phyloP scores from a whole-genome alignment of 2,888 invertebrate species.

The Podotricha telesiphe region DNA sequence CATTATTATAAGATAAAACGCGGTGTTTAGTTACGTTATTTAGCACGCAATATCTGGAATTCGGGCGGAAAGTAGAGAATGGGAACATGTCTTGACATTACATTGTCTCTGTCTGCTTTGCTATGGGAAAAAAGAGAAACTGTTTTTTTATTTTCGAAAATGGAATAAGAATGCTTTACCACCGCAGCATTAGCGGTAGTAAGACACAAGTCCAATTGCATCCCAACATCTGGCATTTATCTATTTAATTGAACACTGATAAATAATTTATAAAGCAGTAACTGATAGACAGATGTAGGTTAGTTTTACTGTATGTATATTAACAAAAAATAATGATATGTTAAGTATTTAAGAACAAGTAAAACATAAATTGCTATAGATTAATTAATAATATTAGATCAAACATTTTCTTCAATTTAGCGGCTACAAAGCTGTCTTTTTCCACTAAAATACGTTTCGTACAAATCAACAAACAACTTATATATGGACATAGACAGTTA shows the following conservation, averaged over 20 bases:
- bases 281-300: conserved; percentile 8
- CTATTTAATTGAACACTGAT: conserved; percentile 5
- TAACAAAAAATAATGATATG: background rate
- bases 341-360: too few relatives aligned
- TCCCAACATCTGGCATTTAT: background rate
- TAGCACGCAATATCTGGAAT: too few relatives aligned
- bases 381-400: background rate
- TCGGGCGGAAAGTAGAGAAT: too few relatives aligned
- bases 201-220: background rate
- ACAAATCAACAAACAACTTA: too few relatives aligned
- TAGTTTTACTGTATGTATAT: background rate
- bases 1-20: too few relatives aligned
- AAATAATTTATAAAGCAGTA: conserved; percentile 26
- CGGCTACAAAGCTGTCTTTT: background rate
- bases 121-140: too few relatives aligned
- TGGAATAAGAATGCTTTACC: background rate
- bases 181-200: background rate
- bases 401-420: background rate
- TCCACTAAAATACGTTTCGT: too few relatives aligned
- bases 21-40: too few relatives aligned
- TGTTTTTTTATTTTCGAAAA: background rate
- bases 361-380: too few relatives aligned
- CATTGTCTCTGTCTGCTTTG: too few relatives aligned
- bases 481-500: too few relatives aligned
- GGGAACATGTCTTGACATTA: too few relatives aligned